Base-by-base conservation (phyloP, 2,797 vertebrate genomes). In the Allobates femoralis region DNA sequence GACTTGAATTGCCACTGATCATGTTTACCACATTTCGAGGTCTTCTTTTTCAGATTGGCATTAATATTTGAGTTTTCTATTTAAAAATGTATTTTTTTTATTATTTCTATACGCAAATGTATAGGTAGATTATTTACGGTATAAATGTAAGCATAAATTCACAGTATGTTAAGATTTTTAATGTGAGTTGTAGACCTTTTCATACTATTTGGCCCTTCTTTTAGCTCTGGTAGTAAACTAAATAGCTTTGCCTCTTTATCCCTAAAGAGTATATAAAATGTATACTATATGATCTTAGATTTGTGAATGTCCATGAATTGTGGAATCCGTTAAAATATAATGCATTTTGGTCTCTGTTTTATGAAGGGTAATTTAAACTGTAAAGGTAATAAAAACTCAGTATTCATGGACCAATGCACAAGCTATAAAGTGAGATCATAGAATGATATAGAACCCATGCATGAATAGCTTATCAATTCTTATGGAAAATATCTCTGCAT, bases 401-500 rank as follows among this genome's bases (percentile, higher is more conserved):
- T 69, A 71, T 71, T 79, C 64, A 69, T 71, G 77, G 64, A 28
- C 55, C 66, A 85, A 85, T 80, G 77, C 64, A 64, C 66, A 79
- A 46, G 66, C 64, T 32, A 85, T 80, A 79, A 85, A 85, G 66
- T 73, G 71, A 79, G 75, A 77, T 58, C 46, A 56, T 46, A 56
- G 62, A 56, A 73, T 85, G 66, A 80, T 85, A 79, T 58, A 85
- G 51, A 85, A 73, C 34, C 76, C 41, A 55, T 79, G 66, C 76
- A 46, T 62, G 41, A 77, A 85, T 79, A 71, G 58, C 28, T 85
- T 79, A 85, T 79, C 62, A 79, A 56, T 85, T 85, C 76, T 32
- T 79, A 79, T 79, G 60, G 84, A 69, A 79, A 71, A 79, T 69
- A 85, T 79, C 83, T 76, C 58, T 66, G 83, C 73, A 77, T 75